phyloP scores from a whole-genome alignment of 2,113 vertebrate species.

The Atractosteus spatula region DNA sequence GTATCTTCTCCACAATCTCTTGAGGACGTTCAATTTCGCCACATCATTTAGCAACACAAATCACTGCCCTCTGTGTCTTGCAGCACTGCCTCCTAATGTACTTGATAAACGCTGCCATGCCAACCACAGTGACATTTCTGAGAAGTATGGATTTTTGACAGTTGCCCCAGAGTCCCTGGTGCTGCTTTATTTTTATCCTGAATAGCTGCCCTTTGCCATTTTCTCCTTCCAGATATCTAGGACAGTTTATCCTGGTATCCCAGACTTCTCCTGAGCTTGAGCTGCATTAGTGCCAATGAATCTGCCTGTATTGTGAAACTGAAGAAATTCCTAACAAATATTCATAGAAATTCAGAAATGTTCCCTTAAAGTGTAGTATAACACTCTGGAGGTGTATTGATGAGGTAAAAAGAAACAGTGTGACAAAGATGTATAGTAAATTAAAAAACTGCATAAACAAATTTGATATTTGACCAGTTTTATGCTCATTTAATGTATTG shows the following conservation, averaged over 20 bases:
- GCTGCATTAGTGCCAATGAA: not conserved
- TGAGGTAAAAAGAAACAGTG: too few relatives aligned
- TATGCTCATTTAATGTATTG: too few relatives aligned
- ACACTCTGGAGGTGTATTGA: too few relatives aligned
- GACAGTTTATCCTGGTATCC: constrained; percentile 1
- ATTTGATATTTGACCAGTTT: too few relatives aligned
- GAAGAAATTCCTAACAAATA: too few relatives aligned
- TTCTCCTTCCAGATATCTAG: not conserved
- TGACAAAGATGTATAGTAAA: too few relatives aligned
- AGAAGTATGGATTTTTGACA: constrained; percentile 1
- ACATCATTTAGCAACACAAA: not conserved
- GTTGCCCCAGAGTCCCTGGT: constrained; percentile 3
- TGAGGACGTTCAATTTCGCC: not conserved
- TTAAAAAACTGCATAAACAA: too few relatives aligned
- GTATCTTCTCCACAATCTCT: not conserved
- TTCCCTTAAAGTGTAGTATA: too few relatives aligned
- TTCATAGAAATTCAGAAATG: too few relatives aligned
- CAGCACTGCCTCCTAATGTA: constrained; percentile 1
- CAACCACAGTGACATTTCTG: constrained; percentile 3
- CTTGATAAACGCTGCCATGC: constrained; percentile 7
- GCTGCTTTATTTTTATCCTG: constrained; percentile 4
- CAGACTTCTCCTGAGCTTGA: not conserved
- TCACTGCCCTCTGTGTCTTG: not conserved
- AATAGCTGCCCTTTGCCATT: not conserved
- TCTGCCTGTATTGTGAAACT: not conserved